Base-by-base conservation (phyloP, 1,140 invertebrate genomes). In the Papilio polytes region DNA sequence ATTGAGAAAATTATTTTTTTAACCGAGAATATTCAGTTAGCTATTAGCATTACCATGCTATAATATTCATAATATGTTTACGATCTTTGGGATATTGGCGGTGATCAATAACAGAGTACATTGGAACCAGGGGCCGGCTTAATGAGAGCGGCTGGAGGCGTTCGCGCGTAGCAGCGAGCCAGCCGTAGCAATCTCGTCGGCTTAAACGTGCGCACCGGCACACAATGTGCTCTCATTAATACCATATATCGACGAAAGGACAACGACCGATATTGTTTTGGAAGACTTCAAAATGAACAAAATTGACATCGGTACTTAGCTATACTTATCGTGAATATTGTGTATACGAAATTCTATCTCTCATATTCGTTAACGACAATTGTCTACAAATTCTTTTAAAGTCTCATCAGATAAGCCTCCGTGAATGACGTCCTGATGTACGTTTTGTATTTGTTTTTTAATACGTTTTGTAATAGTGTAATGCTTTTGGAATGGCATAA, bases 91-190 rank as follows among this genome's bases (percentile, higher is more conserved):
- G 78, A 88, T 89, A 90, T 89, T 80, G 88, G 78, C 73, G 82
- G 85, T 90, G 89, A 91, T 92, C 90, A 87, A 93, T 92, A 92
- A 87, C 85, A 66, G 81, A 84, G 86, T 82, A 80, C 85, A 80
- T 83, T 83, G 76, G 82, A 83, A 87, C 84, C 83, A 87, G 86
- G 90, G 87, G 87, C 83, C 80, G 84, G 59, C 83, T 86, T 92
- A 94, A 94, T 94, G 92, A 94, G 91, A 90, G 79, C 90, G 87
- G 85, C 87, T 86, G 82, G 82, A 91, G 86, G 92, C 92, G 91
- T 89, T 92, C 89, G 91, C 91, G 91, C 92, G 92, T 92, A 83
- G 85, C 87, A 80, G 48, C 87, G 88, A 93, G 84, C 89, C 86
- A 94, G 84, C 89, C 92, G 90, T 93, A 87, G 82, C 87, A 90